Percentiles rank a stretch among this genome's conserved stretches.
These are phyloP conservation scores for Drosophila hamatofila DNA, from an alignment of 2,888 invertebrate species.

Conservation along the genomic window DNA sequence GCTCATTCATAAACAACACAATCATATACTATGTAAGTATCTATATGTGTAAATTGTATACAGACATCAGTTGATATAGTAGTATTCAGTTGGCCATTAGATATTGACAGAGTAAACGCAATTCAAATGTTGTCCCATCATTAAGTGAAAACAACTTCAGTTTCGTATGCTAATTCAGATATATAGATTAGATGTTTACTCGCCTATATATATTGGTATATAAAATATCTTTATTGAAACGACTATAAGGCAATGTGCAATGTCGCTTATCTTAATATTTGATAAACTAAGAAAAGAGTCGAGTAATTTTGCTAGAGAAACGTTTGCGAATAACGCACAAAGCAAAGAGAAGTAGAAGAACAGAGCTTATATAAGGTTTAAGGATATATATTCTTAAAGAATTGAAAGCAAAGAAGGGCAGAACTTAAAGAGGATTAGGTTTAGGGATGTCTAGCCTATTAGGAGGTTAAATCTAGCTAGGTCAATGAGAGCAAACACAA, in stretches of 20 bases:
- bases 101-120: constrained; percentile 25
- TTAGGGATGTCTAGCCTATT: not conserved
- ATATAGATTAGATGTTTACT: not conserved
- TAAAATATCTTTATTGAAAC: not conserved
- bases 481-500: not conserved
- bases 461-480: not conserved
- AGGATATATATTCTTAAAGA: not conserved
- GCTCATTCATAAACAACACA: constrained; percentile 10
- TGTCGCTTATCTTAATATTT: not conserved
- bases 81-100: constrained; percentile 9
- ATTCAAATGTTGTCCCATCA: constrained; percentile 22
- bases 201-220: not conserved
- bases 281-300: not conserved
- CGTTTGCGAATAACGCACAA: constrained; percentile 1
- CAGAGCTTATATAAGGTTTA: not conserved
- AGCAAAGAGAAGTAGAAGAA: not conserved
- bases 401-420: not conserved
- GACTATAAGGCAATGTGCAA: constrained; percentile 1
- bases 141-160: constrained; percentile 5
- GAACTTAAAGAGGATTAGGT: not conserved
- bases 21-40: constrained; percentile 7
- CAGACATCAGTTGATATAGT: not conserved
- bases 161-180: constrained; percentile 6
- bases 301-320: not conserved
- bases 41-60: not conserved